A percentile compares a stretch with the other conserved stretches of the same genome.
These are phyloP conservation scores for Loriculus beryllinus DNA, from an alignment of 2,797 vertebrate genomes.

Conservation along the genomic window DNA sequence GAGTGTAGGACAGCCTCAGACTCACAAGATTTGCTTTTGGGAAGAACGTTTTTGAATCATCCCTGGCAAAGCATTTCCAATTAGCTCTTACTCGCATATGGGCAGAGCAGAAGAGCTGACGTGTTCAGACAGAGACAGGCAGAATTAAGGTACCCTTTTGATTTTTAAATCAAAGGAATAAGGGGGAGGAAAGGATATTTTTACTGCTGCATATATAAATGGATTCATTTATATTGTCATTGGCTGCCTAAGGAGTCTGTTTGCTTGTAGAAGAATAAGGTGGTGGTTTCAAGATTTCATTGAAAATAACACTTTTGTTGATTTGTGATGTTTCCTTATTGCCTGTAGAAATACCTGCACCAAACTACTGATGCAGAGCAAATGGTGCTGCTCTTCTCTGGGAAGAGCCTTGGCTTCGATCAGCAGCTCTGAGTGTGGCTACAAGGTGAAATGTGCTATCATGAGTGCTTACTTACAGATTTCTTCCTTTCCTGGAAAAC, in stretches of 20 bases:
- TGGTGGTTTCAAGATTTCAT: background rate
- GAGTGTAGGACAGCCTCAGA: background rate
- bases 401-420: background rate
- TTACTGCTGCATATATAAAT: background rate
- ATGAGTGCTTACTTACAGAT: background rate
- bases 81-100: background rate
- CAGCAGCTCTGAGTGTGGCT: background rate
- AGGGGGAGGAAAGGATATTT: background rate
- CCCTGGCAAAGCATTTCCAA: background rate
- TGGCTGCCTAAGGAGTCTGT: background rate
- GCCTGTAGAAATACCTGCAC: background rate
- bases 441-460: background rate
- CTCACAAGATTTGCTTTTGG: background rate
- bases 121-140: background rate
- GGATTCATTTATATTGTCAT: background rate
- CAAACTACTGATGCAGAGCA: background rate
- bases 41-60: background rate
- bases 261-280: rapidly evolving
- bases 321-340: background rate
- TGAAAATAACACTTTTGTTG: background rate
- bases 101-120: background rate
- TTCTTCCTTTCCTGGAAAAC: background rate
- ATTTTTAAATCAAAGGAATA: background rate
- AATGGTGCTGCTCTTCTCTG: background rate
- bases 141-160: background rate